Percentiles rank a stretch among this genome's conserved stretches.
phyloP scores from a whole-genome alignment of 2,888 invertebrate genomes.

The Amiota minor region DNA sequence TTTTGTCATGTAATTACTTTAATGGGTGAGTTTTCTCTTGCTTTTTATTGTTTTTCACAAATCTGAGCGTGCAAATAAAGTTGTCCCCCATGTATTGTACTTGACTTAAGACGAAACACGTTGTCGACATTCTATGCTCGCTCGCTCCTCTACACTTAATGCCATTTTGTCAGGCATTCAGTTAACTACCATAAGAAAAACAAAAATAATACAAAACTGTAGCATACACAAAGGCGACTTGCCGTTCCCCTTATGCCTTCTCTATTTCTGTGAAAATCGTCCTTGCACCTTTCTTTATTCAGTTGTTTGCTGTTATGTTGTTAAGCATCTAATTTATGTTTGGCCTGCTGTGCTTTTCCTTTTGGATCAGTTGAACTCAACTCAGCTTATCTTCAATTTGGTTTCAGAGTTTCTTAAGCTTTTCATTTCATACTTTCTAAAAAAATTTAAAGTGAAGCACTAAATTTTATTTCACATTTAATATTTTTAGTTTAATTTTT shows the following conservation, averaged over 20 bases:
- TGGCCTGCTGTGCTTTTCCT: slow-evolving; percentile 11
- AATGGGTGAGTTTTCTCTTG: neutral
- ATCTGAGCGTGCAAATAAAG: slow-evolving; percentile 13
- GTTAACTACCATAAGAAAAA: slow-evolving; percentile 13
- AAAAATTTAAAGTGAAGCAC: no score
- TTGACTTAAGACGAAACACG: neutral
- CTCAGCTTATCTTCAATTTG: neutral
- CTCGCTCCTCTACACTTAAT: neutral
- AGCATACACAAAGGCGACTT: neutral
- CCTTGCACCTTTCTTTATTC: slow-evolving; percentile 15
- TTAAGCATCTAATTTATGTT: slow-evolving; percentile 35
- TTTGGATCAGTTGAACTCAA: neutral
- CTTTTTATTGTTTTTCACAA: slow-evolving; percentile 9
- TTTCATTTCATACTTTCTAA: no score
- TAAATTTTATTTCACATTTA: no score
- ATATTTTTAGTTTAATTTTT: no score
- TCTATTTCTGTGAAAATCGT: neutral
- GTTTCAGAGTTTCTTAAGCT: no score
- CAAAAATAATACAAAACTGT: slow-evolving; percentile 7
- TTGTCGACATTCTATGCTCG: neutral
- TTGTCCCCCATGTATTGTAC: slow-evolving; percentile 7
- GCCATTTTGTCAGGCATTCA: neutral
- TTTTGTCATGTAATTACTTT: slow-evolving; percentile 12
- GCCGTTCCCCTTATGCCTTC: neutral
- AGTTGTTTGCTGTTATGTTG: slow-evolving; percentile 22